phyloP scores from a whole-genome alignment of 2,113 vertebrate genomes.

The Pavo muticus region DNA sequence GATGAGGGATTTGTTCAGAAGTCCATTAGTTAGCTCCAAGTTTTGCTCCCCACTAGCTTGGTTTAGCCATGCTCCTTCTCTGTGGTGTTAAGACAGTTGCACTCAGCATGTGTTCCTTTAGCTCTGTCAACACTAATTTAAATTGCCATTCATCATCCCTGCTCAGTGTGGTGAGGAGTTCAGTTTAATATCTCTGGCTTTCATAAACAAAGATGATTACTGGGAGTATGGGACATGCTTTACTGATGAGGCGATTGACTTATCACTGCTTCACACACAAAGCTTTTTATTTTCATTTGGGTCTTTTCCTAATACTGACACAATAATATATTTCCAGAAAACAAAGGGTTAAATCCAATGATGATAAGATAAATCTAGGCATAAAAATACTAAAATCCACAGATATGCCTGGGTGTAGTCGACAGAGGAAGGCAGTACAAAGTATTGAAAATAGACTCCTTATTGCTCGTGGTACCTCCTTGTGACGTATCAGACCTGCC shows the following conservation, averaged over 20 bases:
- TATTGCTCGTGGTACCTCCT: background rate
- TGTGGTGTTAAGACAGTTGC: background rate
- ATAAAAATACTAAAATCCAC: background rate
- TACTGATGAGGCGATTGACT: constrained; percentile 44
- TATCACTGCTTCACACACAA: background rate
- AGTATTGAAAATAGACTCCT: background rate
- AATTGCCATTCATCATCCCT: constrained; percentile 18
- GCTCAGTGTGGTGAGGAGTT: background rate
- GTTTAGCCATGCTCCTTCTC: background rate
- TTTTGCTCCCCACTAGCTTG: background rate
- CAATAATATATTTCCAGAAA: background rate
- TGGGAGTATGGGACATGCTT: background rate
- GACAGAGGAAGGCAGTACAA: background rate
- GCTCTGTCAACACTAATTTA: constrained; percentile 28
- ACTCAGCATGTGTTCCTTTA: constrained; percentile 15
- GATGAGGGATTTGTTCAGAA: background rate
- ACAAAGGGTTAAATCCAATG: background rate
- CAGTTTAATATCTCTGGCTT: background rate
- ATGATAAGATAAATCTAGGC: background rate
- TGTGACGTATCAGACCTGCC: background rate
- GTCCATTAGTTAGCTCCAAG: background rate
- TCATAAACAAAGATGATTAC: constrained; percentile 48
- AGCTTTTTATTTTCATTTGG: background rate
- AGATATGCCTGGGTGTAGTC: background rate
- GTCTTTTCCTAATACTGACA: background rate